Evolutionary conservation across 2,113 vertebrate species (phyloP).

Genomic region (Petroica traversi): DNA sequence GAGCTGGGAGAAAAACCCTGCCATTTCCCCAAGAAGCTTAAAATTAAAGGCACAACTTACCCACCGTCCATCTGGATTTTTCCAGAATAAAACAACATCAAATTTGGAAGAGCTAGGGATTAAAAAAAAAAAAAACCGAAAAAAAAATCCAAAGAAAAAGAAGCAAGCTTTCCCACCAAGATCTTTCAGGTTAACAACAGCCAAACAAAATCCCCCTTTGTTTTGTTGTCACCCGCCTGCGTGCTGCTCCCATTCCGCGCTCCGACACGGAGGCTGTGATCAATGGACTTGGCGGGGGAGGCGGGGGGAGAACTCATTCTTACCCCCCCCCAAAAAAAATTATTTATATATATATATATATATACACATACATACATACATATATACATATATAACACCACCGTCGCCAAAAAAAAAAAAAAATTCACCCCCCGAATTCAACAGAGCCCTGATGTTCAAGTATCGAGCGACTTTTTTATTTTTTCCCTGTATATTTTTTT

Average conservation of each 20-base stretch:
- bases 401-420: background rate
- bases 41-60: background rate
- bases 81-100: background rate
- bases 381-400: accelerated
- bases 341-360: no score
- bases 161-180: background rate
- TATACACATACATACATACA: no score
- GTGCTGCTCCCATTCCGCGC: background rate
- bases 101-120: background rate
- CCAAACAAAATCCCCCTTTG: constrained; percentile 3
- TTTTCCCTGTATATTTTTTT: background rate
- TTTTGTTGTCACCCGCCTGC: constrained; percentile 34
- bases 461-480: background rate
- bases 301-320: background rate
- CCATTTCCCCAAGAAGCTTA: background rate
- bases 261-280: background rate
- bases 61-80: background rate
- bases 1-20: background rate
- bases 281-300: background rate
- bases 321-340: background rate
- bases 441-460: background rate
- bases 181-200: background rate
- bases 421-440: background rate
- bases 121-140: background rate
- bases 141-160: background rate